Base-by-base conservation (phyloP, 2,888 invertebrate genomes). In the Lasioglossum zephyrum region DNA sequence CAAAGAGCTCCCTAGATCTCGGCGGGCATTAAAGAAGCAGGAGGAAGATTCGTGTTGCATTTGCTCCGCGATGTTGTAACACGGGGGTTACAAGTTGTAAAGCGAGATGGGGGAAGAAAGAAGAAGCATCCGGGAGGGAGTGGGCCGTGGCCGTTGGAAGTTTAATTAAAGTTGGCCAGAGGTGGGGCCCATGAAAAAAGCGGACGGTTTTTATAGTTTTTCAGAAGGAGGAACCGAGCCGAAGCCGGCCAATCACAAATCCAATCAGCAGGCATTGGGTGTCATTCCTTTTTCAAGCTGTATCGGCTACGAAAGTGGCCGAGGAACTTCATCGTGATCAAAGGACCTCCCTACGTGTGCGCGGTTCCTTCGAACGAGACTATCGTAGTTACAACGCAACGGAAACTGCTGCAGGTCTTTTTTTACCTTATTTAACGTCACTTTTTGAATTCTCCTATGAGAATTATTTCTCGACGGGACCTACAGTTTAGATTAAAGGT, bases 321-420 rank as follows among this genome's bases (percentile, higher is more conserved):
- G 75, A 79, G 79, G 57, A 86, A 87, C 77, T 79, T 44, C 82
- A 73, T 36, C 49, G 36, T 57, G 79, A 86, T 86, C 87, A 79
- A 84, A 41, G 77, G 86, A 81, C 77, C 74, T 74, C 73, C 77
- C 72, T 69, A 69, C 31, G 74, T 49, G 75, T 4, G 22, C 36
- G 53, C 73, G 31, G 79, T 16, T 36, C 66, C 16, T 31, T 36
- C 36, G 66, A 4, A 26, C 26, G n/a, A 11, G 5, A 60, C 26
- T 13, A 16, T 26, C 4, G 16, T 16, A 26, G 26, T 26, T 26
- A 60, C 26, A 36, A 60, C 66, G 36, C 44, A 11, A 78, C 41
- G 49, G 75, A 69, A 69, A 36, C 47, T 8, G 22, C 57, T 57
- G 49, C 36, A 73, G 82, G 31, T 31, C 1, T 31, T 31, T 31